Base-by-base conservation (phyloP, 2,113 vertebrate genomes). In the Vulpes vulpes region DNA sequence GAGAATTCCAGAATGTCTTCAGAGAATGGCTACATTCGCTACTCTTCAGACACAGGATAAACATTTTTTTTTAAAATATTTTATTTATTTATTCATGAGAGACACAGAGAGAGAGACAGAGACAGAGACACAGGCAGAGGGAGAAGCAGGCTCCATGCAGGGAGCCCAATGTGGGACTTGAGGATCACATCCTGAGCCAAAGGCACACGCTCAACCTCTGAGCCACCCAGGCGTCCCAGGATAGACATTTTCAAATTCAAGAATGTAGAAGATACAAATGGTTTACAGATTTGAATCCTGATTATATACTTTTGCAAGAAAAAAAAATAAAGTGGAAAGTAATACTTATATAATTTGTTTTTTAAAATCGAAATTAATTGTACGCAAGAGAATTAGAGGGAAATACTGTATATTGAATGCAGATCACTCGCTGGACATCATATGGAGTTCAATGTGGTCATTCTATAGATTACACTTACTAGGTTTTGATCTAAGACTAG, bases 381-480 rank as follows among this genome's bases (percentile, higher is more conserved):
- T 82, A 97, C 89, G 81, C 73, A 96, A 94, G 16, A 95, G 30
- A 74, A 76, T 81, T 59, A 93, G 27, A 91, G 67, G 27, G 27
- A 98, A 98, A 97, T 97, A 95, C n/a, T 91, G 84, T 96, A 93
- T 16, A 38, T 27, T 96, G 78, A 65, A 86, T 93, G 81, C 76
- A 5, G 0, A 96, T 97, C 83, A 86, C 25, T 98, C 92, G 15
- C 83, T 94, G 79, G 76, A 53, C 82, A 88, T 79, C 96, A 79
- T 89, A 97, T 84, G 49, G 91, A 94, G 62, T 97, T 88, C 83
- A 78, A 83, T 92, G 14, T 0, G 91, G 95, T 96, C 97, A 94
- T 94, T 95, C 94, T 84, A 82, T 85, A 38, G 81, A 96, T 93
- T 97, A 92, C 23, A 96, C 11, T 93, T 89, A 96, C 78, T 89